Conservation (phyloP, 2,797 vertebrate species). For the Bradypodion ventrale region DNA sequence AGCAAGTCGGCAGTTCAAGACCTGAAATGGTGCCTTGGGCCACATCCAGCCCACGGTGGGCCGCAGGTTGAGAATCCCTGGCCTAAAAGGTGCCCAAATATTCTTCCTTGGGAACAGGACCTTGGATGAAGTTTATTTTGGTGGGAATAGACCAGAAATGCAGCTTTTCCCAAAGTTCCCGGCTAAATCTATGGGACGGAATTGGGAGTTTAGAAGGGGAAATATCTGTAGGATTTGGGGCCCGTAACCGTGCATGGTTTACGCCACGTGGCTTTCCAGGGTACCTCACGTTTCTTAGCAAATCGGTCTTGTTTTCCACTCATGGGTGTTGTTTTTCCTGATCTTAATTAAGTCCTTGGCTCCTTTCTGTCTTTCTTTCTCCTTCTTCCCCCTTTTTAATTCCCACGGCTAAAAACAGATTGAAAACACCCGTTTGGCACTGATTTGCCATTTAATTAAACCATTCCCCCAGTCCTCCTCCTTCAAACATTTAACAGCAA, state of each 20-base stretch:
- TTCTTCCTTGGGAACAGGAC: background rate
- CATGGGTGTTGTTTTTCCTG: constrained; percentile 26
- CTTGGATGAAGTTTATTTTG: too few species aligned
- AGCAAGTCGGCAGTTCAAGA: too few species aligned
- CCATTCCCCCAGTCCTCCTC: constrained; percentile 41
- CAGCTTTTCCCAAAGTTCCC: background rate
- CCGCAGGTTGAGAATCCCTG: too few species aligned
- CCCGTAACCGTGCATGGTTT: background rate
- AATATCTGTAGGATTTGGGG: background rate
- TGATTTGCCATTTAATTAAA: constrained; percentile 61
- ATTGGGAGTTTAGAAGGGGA: background rate
- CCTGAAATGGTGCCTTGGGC: too few species aligned
- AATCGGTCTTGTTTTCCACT: constrained; percentile 4
- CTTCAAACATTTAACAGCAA: constrained; percentile 51
- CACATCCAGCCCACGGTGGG: too few species aligned
- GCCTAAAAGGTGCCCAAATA: too few species aligned
- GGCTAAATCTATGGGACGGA: background rate
- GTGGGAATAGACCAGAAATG: too few species aligned
- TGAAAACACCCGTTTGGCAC: constrained; percentile 47
- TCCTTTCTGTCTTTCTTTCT: background rate
- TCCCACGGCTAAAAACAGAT: constrained; percentile 35
- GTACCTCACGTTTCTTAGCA: constrained; percentile 6
- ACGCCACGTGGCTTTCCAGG: too few species aligned
- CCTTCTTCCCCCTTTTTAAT: background rate
- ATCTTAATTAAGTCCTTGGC: constrained; percentile 69